These are phyloP conservation scores for Phymanthus crucifer DNA, from an alignment of 92 coral and sea anemone species.

Conservation along the genomic window DNA sequence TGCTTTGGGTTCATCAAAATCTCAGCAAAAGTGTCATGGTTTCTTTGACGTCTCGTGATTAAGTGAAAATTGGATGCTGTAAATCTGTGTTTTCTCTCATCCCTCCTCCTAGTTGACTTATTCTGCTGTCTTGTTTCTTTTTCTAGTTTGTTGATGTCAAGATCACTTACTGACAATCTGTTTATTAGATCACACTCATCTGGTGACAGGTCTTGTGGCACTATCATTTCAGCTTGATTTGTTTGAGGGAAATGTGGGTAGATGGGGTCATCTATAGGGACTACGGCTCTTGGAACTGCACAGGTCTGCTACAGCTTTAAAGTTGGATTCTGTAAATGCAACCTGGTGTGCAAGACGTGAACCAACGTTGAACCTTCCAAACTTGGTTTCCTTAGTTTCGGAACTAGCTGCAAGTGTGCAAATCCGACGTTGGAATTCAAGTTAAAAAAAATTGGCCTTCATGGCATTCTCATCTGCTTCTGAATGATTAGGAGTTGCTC, in stretches of 20 bases:
- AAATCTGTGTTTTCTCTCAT: conserved; percentile 43
- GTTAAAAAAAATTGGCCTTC: neutral
- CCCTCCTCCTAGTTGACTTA: conserved; percentile 27
- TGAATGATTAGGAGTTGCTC: neutral
- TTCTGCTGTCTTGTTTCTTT: conserved; percentile 42
- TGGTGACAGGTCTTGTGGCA: neutral
- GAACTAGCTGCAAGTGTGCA: neutral
- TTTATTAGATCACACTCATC: conserved; percentile 30
- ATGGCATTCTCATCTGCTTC: neutral
- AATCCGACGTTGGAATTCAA: neutral
- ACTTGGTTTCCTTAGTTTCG: neutral
- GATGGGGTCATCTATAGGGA: neutral
- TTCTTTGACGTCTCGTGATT: conserved; percentile 44
- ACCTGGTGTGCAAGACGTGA: neutral
- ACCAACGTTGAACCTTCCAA: neutral
- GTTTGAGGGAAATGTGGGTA: neutral
- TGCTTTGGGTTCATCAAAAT: conserved; percentile 38
- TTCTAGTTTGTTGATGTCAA: conserved; percentile 36
- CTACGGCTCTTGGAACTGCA: neutral
- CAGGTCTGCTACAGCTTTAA: neutral
- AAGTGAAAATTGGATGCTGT: conserved; percentile 50
- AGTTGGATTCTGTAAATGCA: neutral
- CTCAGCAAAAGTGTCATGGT: conserved; percentile 46
- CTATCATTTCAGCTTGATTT: neutral
- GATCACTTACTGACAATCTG: conserved; percentile 2